Base-by-base conservation (phyloP, 2,113 vertebrate genomes). In the Phrynosoma blainvillii region DNA sequence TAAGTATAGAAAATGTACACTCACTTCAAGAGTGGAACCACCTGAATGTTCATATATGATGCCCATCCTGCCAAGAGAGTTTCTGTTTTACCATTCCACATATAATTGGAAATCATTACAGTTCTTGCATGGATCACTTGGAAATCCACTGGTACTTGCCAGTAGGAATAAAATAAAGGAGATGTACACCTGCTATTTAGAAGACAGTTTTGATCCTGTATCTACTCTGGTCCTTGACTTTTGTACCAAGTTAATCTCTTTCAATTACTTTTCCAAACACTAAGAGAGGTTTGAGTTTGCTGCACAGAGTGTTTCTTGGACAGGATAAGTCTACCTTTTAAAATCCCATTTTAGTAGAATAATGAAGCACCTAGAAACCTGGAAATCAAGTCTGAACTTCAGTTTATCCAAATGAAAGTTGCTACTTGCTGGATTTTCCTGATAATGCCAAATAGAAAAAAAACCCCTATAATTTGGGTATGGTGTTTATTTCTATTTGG, bases 71-170 rank as follows among this genome's bases (percentile, higher is more conserved):
- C 47, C 47, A 47, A 47, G 47, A 47, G 47, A 5, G 47, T 4
- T 47, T n/a, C 42, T 30, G 0, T 86, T 91, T 86, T 42, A 1
- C 40, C 77, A 16, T 16, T 87, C 78, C 32, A 27, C 85, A 76
- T 30, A 40, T 54, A 84, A 84, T 21, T 2, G 3, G 59, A 65
- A 18, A 40, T 93, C 9, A 56, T 88, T 92, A 79, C 25, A 68
- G n/a, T 4, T 79, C 13, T 59, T 85, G 1, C 30, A 36, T 73
- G 85, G 86, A 85, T 90, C 85, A 79, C 40, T 77, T 30, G 13
- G 25, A 87, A 91, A 89, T 89, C 82, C 82, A 88, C 86, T 78
- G 65, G 59, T 65, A 36, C 70, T 59, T 84, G 30, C 82, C 12
- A 13, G 12, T 30, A 40, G 25, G 88, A 85, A 84, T 85, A 82